Base-by-base conservation (phyloP, 2,797 vertebrate species). In the Falco biarmicus region DNA sequence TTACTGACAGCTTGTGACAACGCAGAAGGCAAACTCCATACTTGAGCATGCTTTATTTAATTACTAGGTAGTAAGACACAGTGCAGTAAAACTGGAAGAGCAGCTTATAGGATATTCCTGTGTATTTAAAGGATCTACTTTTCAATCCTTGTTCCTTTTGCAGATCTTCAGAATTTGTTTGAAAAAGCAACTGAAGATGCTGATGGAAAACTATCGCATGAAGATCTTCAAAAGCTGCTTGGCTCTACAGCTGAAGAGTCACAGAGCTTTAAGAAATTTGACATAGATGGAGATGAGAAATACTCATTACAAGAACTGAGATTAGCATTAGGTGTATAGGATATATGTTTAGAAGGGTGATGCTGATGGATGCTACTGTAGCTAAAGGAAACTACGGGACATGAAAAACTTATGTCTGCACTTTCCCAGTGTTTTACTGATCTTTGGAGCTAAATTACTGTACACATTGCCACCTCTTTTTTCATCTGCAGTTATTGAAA, bases 101-200 rank as follows among this genome's bases (percentile, higher is more conserved):
- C 56, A 88, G 21, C 26, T 86, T 79, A 8, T 2, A 31, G 37
- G 43, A n/a, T 89, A 47, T 84, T 71, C 14, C 48, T 31, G 7
- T 64, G 20, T 65, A 11, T 10, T 59, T 81, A 24, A 37, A 78
- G 71, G 66, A 81, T n/a, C 83, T 92, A 8, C 32, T 73, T 74
- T 47, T 76, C 80, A 96, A 32, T 63, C 81, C 37, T 63, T 74
- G 43, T 77, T 83, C 28, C 94, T 94, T 82, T 93, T 94, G 77
- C 97, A 98, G 98, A 98, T 95, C 98, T 98, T 96, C 95, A 97
- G 82, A 94, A 97, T 75, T 93, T 98, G 88, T 98, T 98, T 95
- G 95, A 84, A 76, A 95, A 93, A 89, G 94, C 87, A 91, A 84
- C 73, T 83, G 93, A 81, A 19, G 91, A 91, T 57, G 56, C 93